Evolutionary conservation across 2,797 vertebrate species (phyloP), one percentile per base, ranked within the genome.

Genomic region (Babyrousa celebensis): DNA sequence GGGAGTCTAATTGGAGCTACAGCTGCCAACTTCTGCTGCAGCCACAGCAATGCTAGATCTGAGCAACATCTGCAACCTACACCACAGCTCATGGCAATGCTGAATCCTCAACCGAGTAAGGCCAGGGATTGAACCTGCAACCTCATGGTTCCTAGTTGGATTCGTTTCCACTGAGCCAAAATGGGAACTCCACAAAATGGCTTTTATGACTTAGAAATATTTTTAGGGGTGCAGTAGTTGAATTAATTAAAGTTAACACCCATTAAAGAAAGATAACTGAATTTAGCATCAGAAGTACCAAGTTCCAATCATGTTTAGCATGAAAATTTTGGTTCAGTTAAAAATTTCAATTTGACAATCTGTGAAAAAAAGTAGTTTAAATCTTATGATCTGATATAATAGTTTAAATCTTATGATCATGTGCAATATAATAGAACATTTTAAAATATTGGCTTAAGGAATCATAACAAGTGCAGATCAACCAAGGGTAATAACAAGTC

Each of bases 371-470:
- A 79, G 4, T 40, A 86, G 93, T 87, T 36, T 36, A 36, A 36
- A 36, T 36, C 36, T 36, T 36, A 36, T 3, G 36, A 84, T n/a
- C 1, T 85, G 6, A 40, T 25, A 71, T 80, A 83, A 29, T 79
- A 29, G 82, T 78, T 3, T 18, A 86, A 75, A n/a, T 62, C 11
- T 36, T 83, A 12, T 79, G 14, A 75, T 56, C 16, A 52, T 43
- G 60, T 72, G 36, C 17, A 82, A 71, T 32, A 27, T 23, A 54
- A 20, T 27, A 70, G 0, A 43, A 62, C 63, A 71, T 72, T 92
- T 96, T n/a, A 56, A 94, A 88, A 87, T 74, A 25, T n/a, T 89
- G 9, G 17, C 29, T 82, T 27, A 86, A 91, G 36, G 6, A 94
- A 70, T 86, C 1, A 67, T 70, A 95, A 94, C 54, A 84, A 95